phyloP scores from a whole-genome alignment of 2,888 invertebrate species.

The Antitype chi region DNA sequence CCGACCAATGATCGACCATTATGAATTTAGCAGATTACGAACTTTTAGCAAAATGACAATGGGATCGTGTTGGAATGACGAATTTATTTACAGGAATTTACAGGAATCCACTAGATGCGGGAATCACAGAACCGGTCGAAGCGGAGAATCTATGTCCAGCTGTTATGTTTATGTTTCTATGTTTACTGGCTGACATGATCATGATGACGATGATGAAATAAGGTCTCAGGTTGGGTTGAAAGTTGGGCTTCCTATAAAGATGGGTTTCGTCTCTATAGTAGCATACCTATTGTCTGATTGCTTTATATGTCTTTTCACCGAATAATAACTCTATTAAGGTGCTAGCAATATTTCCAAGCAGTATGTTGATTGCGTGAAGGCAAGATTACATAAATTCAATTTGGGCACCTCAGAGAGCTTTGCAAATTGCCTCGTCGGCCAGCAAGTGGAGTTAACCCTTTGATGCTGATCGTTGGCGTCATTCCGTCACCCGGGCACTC shows the following conservation, averaged over 20 bases:
- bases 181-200: too few relatives aligned
- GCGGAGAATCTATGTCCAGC: too few relatives aligned
- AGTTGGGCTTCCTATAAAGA: background rate
- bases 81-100: too few relatives aligned
- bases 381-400: slow-evolving; percentile 87
- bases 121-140: too few relatives aligned
- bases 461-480: slow-evolving; percentile 78
- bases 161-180: too few relatives aligned
- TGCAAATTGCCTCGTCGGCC: slow-evolving; percentile 84
- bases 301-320: background rate
- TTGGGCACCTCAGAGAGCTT: slow-evolving; percentile 83
- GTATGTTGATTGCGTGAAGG: slow-evolving; percentile 71
- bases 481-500: slow-evolving; percentile 76
- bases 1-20: too few relatives aligned
- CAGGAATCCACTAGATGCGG: too few relatives aligned
- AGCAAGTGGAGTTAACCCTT: slow-evolving; percentile 81
- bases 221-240: too few relatives aligned
- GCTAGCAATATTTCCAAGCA: slow-evolving; percentile 33
- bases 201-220: too few relatives aligned
- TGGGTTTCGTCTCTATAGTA: background rate
- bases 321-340: background rate
- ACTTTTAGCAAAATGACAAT: too few relatives aligned
- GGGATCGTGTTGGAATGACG: too few relatives aligned
- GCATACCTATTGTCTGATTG: background rate
- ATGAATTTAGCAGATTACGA: too few relatives aligned